Evolutionary conservation across 2,888 invertebrate species (phyloP).

Genomic region (Agriotes lineatus): DNA sequence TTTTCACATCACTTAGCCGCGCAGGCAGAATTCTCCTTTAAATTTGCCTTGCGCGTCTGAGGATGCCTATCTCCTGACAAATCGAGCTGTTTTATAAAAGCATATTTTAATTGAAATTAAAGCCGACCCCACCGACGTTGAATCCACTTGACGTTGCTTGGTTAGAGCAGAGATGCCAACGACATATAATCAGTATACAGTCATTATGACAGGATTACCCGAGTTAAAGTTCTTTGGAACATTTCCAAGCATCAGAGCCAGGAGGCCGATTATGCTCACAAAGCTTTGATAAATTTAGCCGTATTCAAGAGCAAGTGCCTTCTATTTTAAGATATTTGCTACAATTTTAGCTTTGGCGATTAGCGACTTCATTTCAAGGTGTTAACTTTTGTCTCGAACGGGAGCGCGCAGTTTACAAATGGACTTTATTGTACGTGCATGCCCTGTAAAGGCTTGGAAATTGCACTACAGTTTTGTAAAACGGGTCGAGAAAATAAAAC

Average conservation of each 20-base stretch:
- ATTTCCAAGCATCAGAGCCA: conserved; percentile 28
- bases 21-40: too few species aligned
- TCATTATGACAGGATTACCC: conserved; percentile 25
- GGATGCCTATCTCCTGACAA: too few species aligned
- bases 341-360: conserved; percentile 8
- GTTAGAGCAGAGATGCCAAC: conserved; percentile 7
- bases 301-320: conserved; percentile 16
- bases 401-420: neutral
- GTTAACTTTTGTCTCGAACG: neutral
- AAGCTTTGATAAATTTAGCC: conserved; percentile 30
- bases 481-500: conserved; percentile 13
- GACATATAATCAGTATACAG: conserved; percentile 27
- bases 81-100: conserved; percentile 1
- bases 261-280: conserved; percentile 26
- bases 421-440: neutral
- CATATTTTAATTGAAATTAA: too few species aligned
- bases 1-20: too few species aligned
- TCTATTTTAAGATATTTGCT: conserved; percentile 15
- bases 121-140: too few species aligned
- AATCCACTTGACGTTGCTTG: neutral
- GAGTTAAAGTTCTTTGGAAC: conserved; percentile 31
- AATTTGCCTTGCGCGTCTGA: too few species aligned
- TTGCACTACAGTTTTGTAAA: conserved; percentile 10
- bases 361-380: conserved; percentile 1
- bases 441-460: conserved; percentile 13